Evolutionary conservation across 2,113 vertebrate genomes (phyloP).

Genomic region (Macroglossus sobrinus): DNA sequence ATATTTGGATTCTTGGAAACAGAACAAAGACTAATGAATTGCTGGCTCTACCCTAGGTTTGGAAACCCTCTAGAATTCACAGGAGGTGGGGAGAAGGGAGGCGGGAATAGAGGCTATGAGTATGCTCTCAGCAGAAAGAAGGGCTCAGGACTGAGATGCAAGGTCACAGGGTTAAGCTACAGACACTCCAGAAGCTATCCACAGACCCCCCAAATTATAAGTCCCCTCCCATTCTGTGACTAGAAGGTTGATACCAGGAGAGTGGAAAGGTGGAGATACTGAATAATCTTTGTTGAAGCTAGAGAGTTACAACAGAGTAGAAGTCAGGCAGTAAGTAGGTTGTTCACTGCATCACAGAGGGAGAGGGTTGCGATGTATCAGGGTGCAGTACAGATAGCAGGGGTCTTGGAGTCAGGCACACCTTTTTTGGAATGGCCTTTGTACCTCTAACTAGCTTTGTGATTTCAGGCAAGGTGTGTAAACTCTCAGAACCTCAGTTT

Average conservation of each 20-base stretch:
- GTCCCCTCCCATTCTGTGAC: background rate
- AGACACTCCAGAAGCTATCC: background rate
- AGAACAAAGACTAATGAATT: slow-evolving; percentile 70
- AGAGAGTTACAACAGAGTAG: background rate
- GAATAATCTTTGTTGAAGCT: background rate
- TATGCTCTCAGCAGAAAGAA: background rate
- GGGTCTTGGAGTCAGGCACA: background rate
- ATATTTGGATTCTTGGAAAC: slow-evolving; percentile 76
- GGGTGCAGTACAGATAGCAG: accelerated
- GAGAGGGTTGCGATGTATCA: accelerated
- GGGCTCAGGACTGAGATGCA: background rate
- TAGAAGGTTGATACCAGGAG: background rate
- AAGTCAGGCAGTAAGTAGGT: background rate
- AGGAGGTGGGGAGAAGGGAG: background rate
- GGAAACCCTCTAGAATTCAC: slow-evolving; percentile 51
- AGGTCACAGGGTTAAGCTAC: background rate
- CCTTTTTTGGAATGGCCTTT: background rate
- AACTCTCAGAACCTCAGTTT: background rate
- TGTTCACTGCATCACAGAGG: background rate
- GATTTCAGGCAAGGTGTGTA: background rate
- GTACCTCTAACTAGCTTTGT: background rate
- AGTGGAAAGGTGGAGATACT: no score
- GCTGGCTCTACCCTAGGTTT: slow-evolving; percentile 60
- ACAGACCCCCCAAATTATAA: background rate
- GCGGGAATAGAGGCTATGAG: background rate